These are phyloP conservation scores for Brenthis daphne DNA, from an alignment of 2,888 invertebrate species.

Conservation along the genomic window DNA sequence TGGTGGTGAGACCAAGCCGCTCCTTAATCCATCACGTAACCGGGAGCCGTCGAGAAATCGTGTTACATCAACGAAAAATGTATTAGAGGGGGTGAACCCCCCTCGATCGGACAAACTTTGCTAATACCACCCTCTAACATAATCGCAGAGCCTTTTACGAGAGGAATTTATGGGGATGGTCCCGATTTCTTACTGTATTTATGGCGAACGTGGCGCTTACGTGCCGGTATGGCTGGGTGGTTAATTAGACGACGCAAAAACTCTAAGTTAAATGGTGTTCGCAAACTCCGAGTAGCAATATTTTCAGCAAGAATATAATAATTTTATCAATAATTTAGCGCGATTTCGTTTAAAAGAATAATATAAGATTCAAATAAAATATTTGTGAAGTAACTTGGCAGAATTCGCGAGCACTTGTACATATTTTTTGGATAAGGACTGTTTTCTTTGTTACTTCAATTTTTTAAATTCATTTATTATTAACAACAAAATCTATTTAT, in stretches of 20 bases:
- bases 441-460: neutral
- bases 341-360: conserved; percentile 3
- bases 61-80: conserved; percentile 84
- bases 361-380: conserved; percentile 1
- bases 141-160: conserved; percentile 82
- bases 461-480: neutral
- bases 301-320: conserved; percentile 25
- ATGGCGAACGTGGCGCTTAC: conserved; percentile 74
- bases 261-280: conserved; percentile 42
- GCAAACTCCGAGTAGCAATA: conserved; percentile 26
- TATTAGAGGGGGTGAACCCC: conserved; percentile 72
- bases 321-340: conserved; percentile 24
- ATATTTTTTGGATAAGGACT: neutral
- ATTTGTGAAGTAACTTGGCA: conserved; percentile 1
- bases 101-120: conserved; percentile 81
- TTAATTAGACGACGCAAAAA: conserved; percentile 75
- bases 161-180: conserved; percentile 81
- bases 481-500: neutral
- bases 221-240: conserved; percentile 67
- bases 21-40: conserved; percentile 83
- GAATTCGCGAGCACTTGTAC: neutral
- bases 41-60: conserved; percentile 81
- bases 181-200: conserved; percentile 81
- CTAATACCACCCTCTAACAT: conserved; percentile 83
- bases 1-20: conserved; percentile 69